Conservation (phyloP, 2,888 invertebrate genomes). For the Drosophila siamana region DNA sequence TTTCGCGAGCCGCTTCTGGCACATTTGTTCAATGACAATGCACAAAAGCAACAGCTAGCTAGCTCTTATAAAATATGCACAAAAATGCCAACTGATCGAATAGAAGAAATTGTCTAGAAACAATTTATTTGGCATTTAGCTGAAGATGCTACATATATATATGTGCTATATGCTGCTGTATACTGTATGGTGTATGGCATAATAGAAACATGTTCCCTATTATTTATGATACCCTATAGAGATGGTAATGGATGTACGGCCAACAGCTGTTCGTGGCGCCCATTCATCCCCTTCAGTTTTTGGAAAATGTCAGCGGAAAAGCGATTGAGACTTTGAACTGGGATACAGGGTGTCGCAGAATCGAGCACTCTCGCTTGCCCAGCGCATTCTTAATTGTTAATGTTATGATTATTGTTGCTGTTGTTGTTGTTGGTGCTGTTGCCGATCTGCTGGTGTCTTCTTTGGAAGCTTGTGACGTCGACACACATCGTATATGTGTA, state of each 20-base stretch:
- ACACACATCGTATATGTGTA: conserved; percentile 46
- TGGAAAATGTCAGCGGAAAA: neutral
- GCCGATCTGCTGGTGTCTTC: conserved; percentile 26
- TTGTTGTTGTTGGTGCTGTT: conserved; percentile 18
- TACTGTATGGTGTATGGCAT: neutral
- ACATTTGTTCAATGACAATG: conserved; percentile 81
- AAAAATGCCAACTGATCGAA: conserved; percentile 44
- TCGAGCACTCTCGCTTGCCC: conserved; percentile 1
- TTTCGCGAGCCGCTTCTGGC: conserved; percentile 68
- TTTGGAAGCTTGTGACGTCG: conserved; percentile 49
- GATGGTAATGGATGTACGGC: neutral
- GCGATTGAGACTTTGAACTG: neutral
- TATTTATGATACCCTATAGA: conserved; percentile 19
- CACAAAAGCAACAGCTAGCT: conserved; percentile 52
- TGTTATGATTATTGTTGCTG: neutral
- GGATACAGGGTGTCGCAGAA: conserved; percentile 36
- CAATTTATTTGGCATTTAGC: conserved; percentile 49
- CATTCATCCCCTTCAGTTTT: neutral
- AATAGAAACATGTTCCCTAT: conserved; percentile 19
- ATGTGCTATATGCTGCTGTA: neutral
- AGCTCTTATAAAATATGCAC: conserved; percentile 49
- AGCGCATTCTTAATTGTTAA: neutral
- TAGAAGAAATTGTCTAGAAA: conserved; percentile 54
- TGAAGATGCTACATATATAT: conserved; percentile 1
- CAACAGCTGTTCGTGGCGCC: neutral